A percentile compares a stretch with the other conserved stretches of the same genome.
Conservation (phyloP, 2,113 vertebrate genomes). For the Syrmaticus mikado region DNA sequence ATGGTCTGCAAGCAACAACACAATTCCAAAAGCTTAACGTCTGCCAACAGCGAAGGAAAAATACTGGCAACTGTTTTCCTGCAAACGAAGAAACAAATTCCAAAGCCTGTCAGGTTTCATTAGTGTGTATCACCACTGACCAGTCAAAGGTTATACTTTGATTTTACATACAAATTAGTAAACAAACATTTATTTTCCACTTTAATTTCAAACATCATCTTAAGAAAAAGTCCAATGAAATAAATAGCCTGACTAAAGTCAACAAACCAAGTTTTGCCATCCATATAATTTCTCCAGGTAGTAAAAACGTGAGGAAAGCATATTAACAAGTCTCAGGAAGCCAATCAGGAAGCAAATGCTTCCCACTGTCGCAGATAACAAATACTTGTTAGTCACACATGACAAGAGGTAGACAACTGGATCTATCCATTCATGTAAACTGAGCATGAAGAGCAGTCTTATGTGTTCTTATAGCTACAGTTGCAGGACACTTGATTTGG, state of each 20-base stretch:
- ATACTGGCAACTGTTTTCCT: background rate
- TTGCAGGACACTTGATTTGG: background rate
- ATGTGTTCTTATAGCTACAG: background rate
- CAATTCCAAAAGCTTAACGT: background rate
- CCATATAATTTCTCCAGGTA: background rate
- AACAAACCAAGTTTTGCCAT: background rate
- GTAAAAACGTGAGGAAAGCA: background rate
- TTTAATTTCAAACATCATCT: background rate
- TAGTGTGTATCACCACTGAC: background rate
- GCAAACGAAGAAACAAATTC: constrained; percentile 6
- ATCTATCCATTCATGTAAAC: background rate
- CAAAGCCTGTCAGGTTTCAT: constrained; percentile 21
- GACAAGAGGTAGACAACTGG: background rate
- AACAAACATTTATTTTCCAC: constrained; percentile 8
- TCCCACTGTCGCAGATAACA: background rate
- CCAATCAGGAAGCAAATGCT: background rate
- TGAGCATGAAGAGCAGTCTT: background rate
- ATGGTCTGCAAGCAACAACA: constrained; percentile 25
- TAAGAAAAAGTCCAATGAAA: background rate
- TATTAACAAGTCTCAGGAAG: background rate
- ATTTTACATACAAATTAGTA: background rate
- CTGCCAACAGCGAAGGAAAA: background rate
- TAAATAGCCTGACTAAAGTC: background rate
- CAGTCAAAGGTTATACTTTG: background rate
- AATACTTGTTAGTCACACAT: background rate